phyloP scores from a whole-genome alignment of 2,888 invertebrate species.

The Drosophila nr. fundita region DNA sequence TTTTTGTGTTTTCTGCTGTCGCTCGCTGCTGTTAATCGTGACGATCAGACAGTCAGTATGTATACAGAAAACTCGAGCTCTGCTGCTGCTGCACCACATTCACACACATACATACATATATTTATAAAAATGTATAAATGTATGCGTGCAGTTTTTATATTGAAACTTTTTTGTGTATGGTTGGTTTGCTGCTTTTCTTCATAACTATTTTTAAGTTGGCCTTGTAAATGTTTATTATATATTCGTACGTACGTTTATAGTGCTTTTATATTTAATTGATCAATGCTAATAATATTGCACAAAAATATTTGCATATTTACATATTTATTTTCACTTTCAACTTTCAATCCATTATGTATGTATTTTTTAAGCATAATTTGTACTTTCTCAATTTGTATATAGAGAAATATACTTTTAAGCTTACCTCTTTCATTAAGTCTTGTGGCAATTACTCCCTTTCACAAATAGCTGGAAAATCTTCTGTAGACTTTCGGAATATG shows the following conservation, averaged over 20 bases:
- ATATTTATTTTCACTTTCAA: constrained; percentile 5
- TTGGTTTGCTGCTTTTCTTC: constrained; percentile 70
- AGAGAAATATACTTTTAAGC: constrained; percentile 29
- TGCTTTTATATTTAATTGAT: not conserved
- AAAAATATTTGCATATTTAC: constrained; percentile 14
- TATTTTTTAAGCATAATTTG: constrained; percentile 10
- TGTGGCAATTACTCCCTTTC: constrained; percentile 71
- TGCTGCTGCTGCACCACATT: constrained; percentile 50
- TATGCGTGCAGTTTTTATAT: constrained; percentile 36
- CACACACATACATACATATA: constrained; percentile 8
- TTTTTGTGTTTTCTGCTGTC: constrained; percentile 9
- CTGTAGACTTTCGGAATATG: constrained; percentile 54
- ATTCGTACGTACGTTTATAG: not conserved
- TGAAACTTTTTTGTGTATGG: constrained; percentile 46
- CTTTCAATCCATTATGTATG: not conserved
- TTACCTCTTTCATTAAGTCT: constrained; percentile 76
- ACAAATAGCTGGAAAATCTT: constrained; percentile 60
- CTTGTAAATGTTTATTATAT: constrained; percentile 54
- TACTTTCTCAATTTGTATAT: constrained; percentile 5
- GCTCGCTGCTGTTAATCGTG: constrained; percentile 56
- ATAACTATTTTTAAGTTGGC: constrained; percentile 72
- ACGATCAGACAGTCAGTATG: constrained; percentile 55
- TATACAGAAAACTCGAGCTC: constrained; percentile 58
- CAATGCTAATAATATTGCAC: constrained; percentile 14
- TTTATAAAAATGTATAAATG: constrained; percentile 9